These are phyloP conservation scores for Drosophila burlai DNA, from an alignment of 1,140 invertebrate genomes.

Conservation along the genomic window DNA sequence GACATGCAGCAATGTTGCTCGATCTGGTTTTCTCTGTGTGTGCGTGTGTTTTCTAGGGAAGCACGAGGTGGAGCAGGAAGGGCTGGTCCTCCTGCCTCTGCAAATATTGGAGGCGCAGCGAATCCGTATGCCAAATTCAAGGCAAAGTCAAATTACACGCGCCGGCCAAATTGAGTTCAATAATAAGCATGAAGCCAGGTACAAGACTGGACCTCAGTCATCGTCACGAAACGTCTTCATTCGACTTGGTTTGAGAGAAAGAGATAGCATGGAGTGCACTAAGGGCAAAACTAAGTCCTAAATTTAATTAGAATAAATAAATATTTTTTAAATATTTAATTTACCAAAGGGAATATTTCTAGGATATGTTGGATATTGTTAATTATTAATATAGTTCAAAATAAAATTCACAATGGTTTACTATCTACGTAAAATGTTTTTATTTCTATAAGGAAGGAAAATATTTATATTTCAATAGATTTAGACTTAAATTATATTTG, in stretches of 20 bases:
- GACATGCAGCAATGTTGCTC: slow-evolving; percentile 53
- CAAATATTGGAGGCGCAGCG: slow-evolving; percentile 74
- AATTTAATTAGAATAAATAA: too few species aligned
- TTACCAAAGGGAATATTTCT: background rate
- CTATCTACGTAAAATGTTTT: too few species aligned
- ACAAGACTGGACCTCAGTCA: slow-evolving; percentile 66
- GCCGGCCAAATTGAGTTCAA: slow-evolving; percentile 80
- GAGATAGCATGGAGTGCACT: slow-evolving; percentile 20
- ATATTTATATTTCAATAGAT: background rate
- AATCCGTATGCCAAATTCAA: slow-evolving; percentile 81
- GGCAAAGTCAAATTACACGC: slow-evolving; percentile 81
- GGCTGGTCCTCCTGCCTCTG: slow-evolving; percentile 28
- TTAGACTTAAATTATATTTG: background rate
- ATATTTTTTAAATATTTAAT: too few species aligned
- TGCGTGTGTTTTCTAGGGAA: slow-evolving; percentile 18
- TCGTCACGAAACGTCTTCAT: slow-evolving; percentile 84
- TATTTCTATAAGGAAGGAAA: too few species aligned
- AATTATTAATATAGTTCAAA: background rate
- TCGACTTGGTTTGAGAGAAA: slow-evolving; percentile 51
- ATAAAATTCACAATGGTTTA: too few species aligned
- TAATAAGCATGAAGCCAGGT: slow-evolving; percentile 76
- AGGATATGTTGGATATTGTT: background rate
- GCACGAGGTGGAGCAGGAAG: background rate
- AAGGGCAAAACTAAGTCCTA: background rate
- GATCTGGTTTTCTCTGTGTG: slow-evolving; percentile 32